These are phyloP conservation scores for Cabera pusaria DNA, from an alignment of 2,888 invertebrate species.

Conservation along the genomic window DNA sequence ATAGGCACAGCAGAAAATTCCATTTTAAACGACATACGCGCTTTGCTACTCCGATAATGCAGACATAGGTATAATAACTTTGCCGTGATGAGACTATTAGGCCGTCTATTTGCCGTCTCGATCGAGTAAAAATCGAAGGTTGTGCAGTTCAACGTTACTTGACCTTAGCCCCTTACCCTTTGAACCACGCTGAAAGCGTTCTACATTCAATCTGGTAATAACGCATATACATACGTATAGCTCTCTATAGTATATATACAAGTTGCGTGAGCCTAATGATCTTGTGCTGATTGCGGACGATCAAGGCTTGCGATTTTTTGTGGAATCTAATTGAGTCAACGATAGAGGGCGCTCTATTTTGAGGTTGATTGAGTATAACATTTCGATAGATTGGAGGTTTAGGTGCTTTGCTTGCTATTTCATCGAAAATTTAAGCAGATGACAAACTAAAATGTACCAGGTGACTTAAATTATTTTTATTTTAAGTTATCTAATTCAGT, in stretches of 20 bases:
- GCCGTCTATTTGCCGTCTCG: slow-evolving; percentile 22
- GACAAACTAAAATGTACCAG: no score
- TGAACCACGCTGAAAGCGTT: slow-evolving; percentile 31
- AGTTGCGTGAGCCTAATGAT: slow-evolving; percentile 38
- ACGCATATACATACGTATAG: not conserved
- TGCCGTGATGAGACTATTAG: slow-evolving; percentile 25
- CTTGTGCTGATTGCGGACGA: slow-evolving; percentile 26
- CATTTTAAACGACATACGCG: slow-evolving; percentile 14
- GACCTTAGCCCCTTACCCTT: slow-evolving; percentile 44
- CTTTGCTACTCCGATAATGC: slow-evolving; percentile 11
- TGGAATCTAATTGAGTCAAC: slow-evolving; percentile 8
- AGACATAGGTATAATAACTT: slow-evolving; percentile 22
- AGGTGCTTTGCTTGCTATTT: no score
- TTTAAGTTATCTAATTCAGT: no score
- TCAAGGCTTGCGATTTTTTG: slow-evolving; percentile 9
- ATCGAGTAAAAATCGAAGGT: slow-evolving; percentile 34
- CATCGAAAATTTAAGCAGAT: no score
- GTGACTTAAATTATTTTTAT: no score
- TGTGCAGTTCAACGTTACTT: slow-evolving; percentile 37
- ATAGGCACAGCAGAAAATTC: slow-evolving; percentile 10
- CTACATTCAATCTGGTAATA: slow-evolving; percentile 6
- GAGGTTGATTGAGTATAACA: slow-evolving; percentile 5
- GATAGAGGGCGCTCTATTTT: slow-evolving; percentile 8
- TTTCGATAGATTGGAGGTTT: no score
- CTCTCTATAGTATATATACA: not conserved